Evolutionary conservation across 2,113 vertebrate genomes (phyloP).

Genomic region (Xenopus tropicalis): DNA sequence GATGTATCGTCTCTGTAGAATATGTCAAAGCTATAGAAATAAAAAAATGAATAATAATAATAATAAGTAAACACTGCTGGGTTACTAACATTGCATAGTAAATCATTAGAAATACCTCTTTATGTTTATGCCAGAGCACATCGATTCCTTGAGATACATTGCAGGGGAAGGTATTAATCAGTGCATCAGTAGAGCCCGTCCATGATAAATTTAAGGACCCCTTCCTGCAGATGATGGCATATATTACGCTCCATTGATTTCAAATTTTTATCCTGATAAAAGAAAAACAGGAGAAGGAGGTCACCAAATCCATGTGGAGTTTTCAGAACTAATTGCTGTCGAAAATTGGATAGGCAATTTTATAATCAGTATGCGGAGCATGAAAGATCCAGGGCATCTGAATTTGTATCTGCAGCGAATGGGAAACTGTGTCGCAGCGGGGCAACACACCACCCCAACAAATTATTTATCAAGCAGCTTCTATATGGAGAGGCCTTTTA

Average conservation of each 20-base stretch:
- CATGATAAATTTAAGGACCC: neutral
- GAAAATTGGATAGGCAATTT: slow-evolving; percentile 27
- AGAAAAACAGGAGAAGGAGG: slow-evolving; percentile 31
- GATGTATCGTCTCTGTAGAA: too few relatives aligned
- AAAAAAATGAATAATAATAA: too few relatives aligned
- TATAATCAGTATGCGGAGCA: slow-evolving; percentile 20
- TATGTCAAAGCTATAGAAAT: too few relatives aligned
- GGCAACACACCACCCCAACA: neutral
- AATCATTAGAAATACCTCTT: too few relatives aligned
- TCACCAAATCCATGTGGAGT: slow-evolving; percentile 40
- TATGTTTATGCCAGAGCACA: too few relatives aligned
- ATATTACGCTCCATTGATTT: slow-evolving; percentile 13
- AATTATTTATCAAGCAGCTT: too few relatives aligned
- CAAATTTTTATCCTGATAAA: slow-evolving; percentile 23
- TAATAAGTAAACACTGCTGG: too few relatives aligned
- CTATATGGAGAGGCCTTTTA: too few relatives aligned
- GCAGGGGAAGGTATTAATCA: neutral
- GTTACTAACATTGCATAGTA: too few relatives aligned
- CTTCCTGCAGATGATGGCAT: neutral
- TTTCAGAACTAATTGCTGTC: slow-evolving; percentile 36
- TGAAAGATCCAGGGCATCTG: slow-evolving; percentile 21
- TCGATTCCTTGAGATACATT: neutral
- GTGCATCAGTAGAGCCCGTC: neutral
- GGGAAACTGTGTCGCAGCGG: neutral
- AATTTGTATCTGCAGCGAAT: slow-evolving; percentile 17